Evolutionary conservation across 2,888 invertebrate genomes (phyloP), one percentile per base, ranked within the genome.

Genomic region (Epinotia demarniana): DNA sequence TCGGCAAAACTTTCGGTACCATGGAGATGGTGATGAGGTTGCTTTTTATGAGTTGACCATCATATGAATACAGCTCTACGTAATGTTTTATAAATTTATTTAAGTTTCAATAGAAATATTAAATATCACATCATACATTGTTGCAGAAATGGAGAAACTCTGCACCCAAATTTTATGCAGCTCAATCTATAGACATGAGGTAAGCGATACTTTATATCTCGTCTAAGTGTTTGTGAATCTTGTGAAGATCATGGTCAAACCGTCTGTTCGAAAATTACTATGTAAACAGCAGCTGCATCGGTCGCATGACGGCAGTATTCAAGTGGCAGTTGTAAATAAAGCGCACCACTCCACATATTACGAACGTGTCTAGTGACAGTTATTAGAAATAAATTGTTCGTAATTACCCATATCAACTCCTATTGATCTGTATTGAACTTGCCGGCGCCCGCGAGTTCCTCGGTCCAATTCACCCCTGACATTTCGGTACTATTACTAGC

Each of bases 121-220:
- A 19, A 64, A 16, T 9, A 16, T 5, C 49, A 16, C 13, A 16
- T n/a, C 27, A 13, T 69, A 72, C 61, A 73, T 82, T 82, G 79
- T 93, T 93, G 79, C 93, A 94, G 94, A 93, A 93, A 90, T 94
- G 94, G 94, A 89, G 94, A 77, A 91, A 93, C 80, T 93, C 93
- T 18, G 92, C 93, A 74, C 93, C 92, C 6, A 89, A 87, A 80
- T 94, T 94, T 85, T 94, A 94, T 82, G 90, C 93, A 53, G 87
- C 90, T 60, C 93, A 94, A 81, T 90, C 92, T 63, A 84, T 92
- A 78, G 94, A 93, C 80, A 87, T 91, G 86, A 92, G 93, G 93
- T 93, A 89, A 83, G 84, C 70, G 43, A 33, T 72, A 16, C 43
- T 53, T 16, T 60, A 49, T 19, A n/a, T 39, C 18, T n/a, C 23